phyloP scores from a whole-genome alignment of 2,113 vertebrate species.

The Oryzias curvinotus region DNA sequence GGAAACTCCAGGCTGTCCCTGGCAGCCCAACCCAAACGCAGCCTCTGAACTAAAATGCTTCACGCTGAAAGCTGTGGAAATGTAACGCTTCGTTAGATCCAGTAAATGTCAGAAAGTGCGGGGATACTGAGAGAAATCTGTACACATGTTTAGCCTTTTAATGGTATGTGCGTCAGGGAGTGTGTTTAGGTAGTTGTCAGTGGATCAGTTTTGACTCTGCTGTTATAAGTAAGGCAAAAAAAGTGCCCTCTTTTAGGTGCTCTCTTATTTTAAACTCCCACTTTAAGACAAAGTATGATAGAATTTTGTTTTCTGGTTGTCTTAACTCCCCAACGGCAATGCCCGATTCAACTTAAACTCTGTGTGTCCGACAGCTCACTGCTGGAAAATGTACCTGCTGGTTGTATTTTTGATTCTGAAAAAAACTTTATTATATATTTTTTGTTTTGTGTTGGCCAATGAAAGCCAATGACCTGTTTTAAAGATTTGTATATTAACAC shows the following conservation, averaged over 20 bases:
- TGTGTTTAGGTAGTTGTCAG: slow-evolving; percentile 27
- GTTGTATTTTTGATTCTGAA: slow-evolving; percentile 3
- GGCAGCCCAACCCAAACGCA: slow-evolving; percentile 13
- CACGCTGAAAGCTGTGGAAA: slow-evolving; percentile 7
- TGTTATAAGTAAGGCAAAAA: slow-evolving; percentile 10
- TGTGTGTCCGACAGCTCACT: neutral
- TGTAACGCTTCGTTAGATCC: slow-evolving; percentile 21
- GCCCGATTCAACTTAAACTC: neutral
- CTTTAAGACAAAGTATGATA: neutral
- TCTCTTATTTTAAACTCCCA: slow-evolving; percentile 2
- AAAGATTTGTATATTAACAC: slow-evolving; percentile 28
- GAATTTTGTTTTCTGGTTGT: neutral
- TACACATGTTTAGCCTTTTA: slow-evolving; percentile 75
- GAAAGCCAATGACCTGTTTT: slow-evolving; percentile 36
- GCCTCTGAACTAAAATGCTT: slow-evolving; percentile 22
- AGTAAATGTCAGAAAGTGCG: slow-evolving; percentile 9
- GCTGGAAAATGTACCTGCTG: neutral
- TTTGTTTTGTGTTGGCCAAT: slow-evolving; percentile 30
- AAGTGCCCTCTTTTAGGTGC: slow-evolving; percentile 8
- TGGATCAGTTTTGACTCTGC: slow-evolving; percentile 28
- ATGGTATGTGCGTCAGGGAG: slow-evolving; percentile 59
- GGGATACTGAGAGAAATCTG: slow-evolving; percentile 36
- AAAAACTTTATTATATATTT: slow-evolving; percentile 4
- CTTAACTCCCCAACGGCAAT: neutral
- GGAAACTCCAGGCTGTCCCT: neutral